Evolutionary conservation across 2,113 vertebrate species (phyloP), one percentile per base, ranked within the genome.

Genomic region (Acanthochromis polyacanthus): DNA sequence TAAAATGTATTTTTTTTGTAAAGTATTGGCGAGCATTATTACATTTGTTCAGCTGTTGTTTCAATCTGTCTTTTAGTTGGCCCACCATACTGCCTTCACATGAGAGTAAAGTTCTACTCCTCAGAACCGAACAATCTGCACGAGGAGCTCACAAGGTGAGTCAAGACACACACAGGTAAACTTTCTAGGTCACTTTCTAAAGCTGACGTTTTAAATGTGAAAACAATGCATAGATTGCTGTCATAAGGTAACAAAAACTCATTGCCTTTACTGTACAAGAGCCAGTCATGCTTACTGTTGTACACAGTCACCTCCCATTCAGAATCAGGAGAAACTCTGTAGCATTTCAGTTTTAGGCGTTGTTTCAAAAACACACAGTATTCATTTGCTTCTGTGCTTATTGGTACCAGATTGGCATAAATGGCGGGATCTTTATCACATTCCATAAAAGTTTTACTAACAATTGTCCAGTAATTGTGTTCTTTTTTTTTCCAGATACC

Each of bases 51-150:
- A 32, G n/a, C 22, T 70, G 19, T 60, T 17, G 14, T 25, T 67
- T 48, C 10, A 0, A 17, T 61, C 17, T 45, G 1, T 71, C 10
- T 20, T 82, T 23, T 77, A 98, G 97, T 98, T 84, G 98, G 98
- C 30, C 97, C 98, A 40, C 98, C 98, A 0, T 99, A 99, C 89
- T 99, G 98, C 91, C 96, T 99, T 62, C 98, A 99, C 93, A 92
- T 99, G 93, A 96, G 96, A 85, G 98, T 99, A 8, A 99, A 99
- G 87, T 99, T 99, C 93, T 99, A 99, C 89, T 99, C 98, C 0
- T 99, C 98, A 5, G 98, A 99, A 84, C 98, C 98, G 10, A 99
- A 99, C 93, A 99, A 99, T 85, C 96, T 99, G 5, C 97, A 97
- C 32, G 98, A 99, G 91, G 98, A 99, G 69, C 93, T 99, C 68